Evolutionary conservation across 2,888 invertebrate genomes (phyloP).

Genomic region (Polietes domitor): DNA sequence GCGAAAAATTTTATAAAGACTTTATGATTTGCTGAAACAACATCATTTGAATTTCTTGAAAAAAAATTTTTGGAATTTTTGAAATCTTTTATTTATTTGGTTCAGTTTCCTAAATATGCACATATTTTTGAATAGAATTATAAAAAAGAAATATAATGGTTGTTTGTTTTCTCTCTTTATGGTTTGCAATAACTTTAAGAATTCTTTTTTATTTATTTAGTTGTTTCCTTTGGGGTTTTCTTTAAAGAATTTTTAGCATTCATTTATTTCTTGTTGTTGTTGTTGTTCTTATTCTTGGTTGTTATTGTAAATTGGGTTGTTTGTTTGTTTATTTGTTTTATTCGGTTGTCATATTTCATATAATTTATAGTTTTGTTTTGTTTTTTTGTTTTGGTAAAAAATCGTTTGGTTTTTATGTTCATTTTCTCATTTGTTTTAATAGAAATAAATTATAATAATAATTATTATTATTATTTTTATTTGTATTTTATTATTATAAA

Average conservation of each 20-base stretch:
- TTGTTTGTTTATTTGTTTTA: slow-evolving; percentile 35
- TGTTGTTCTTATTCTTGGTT: slow-evolving; percentile 3
- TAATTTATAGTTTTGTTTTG: slow-evolving; percentile 42
- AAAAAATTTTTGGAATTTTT: background rate
- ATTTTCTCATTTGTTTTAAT: slow-evolving; percentile 53
- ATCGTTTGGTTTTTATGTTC: slow-evolving; percentile 60
- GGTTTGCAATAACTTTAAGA: slow-evolving; percentile 31
- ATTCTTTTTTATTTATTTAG: slow-evolving; percentile 58
- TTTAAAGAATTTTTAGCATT: slow-evolving; percentile 59
- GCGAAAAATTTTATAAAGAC: too few relatives aligned
- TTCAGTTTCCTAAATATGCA: slow-evolving; percentile 38
- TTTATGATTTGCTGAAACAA: too few relatives aligned
- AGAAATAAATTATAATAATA: slow-evolving; percentile 60
- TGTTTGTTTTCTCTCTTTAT: slow-evolving; percentile 4
- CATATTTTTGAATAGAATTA: slow-evolving; percentile 15
- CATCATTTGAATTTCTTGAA: too few relatives aligned
- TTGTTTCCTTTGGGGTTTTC: slow-evolving; percentile 26
- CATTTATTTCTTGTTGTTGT: slow-evolving; percentile 44
- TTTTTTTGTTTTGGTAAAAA: slow-evolving; percentile 63
- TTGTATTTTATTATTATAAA: slow-evolving; percentile 57
- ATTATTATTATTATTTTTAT: slow-evolving; percentile 40
- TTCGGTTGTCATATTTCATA: slow-evolving; percentile 16
- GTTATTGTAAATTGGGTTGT: slow-evolving; percentile 59
- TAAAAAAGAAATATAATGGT: slow-evolving; percentile 14
- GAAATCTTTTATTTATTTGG: background rate